A percentile compares a stretch with the other conserved stretches of the same genome.
phyloP scores from a whole-genome alignment of 37 sponge, comb jelly and placozoan genomes.

The Hexactinellida sp. region DNA sequence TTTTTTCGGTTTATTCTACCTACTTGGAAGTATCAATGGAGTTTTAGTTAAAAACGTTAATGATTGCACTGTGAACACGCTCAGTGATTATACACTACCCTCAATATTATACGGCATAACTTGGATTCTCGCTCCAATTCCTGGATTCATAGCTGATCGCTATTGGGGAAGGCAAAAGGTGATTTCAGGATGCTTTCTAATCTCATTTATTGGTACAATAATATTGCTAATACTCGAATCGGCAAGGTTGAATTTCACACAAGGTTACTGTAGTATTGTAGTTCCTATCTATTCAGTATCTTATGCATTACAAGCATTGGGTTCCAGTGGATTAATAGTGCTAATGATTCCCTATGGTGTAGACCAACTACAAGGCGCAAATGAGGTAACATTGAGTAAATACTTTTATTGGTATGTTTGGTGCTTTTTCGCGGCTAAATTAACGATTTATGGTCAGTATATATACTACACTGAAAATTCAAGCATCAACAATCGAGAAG shows the following conservation, averaged over 20 bases:
- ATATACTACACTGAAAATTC: not conserved
- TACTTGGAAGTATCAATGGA: not conserved
- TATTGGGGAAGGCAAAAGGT: constrained; percentile 11
- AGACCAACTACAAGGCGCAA: not conserved
- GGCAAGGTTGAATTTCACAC: not conserved
- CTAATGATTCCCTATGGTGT: constrained; percentile 5
- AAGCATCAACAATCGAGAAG: not conserved
- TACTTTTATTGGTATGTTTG: constrained; percentile 12
- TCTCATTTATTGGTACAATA: not conserved
- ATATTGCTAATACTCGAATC: not conserved
- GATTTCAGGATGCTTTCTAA: not conserved
- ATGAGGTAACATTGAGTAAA: not conserved
- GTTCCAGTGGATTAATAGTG: not conserved
- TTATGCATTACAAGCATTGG: not conserved
- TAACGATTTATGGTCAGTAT: not conserved
- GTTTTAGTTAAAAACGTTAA: not conserved
- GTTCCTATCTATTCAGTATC: not conserved
- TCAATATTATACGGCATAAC: not conserved
- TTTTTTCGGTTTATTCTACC: not conserved
- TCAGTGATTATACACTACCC: not conserved
- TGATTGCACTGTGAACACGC: not conserved
- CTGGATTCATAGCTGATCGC: not conserved
- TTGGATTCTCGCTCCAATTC: not conserved
- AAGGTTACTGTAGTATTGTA: not conserved
- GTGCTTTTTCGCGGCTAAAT: not conserved